Conservation (phyloP, 2,888 invertebrate genomes). For the Ecliptopera silaceata region DNA sequence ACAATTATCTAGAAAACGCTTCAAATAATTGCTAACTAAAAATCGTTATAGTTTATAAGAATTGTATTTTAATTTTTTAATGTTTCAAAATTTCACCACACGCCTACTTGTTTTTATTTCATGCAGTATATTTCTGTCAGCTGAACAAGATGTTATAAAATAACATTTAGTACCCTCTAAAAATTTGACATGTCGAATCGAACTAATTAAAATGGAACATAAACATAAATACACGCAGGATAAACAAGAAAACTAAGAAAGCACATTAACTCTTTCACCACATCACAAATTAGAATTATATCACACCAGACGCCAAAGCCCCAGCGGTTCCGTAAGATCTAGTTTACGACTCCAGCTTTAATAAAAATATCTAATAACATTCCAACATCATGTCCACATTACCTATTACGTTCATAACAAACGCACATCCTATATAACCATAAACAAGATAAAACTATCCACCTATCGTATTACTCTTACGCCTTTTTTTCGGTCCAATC, state of each 20-base stretch:
- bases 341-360: conserved; percentile 67
- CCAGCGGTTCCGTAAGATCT: conserved; percentile 58
- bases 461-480: conserved; percentile 67
- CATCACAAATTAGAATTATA: conserved; percentile 57
- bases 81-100: conserved; percentile 18
- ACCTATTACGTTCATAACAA: conserved; percentile 62
- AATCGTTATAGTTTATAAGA: not conserved
- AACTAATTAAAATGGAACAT: conserved; percentile 28
- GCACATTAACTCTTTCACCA: conserved; percentile 49
- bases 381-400: conserved; percentile 62
- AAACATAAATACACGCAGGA: conserved; percentile 28
- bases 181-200: conserved; percentile 32
- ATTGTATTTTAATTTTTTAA: conserved; percentile 9
- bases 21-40: too few species aligned
- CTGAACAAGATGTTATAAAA: conserved; percentile 34
- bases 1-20: too few species aligned
- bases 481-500: conserved; percentile 61
- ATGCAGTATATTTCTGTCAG: conserved; percentile 21
- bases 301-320: conserved; percentile 51
- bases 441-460: conserved; percentile 54
- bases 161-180: conserved; percentile 34
- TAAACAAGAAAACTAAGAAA: conserved; percentile 34
- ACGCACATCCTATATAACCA: conserved; percentile 47
- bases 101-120: conserved; percentile 20
- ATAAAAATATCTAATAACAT: conserved; percentile 76